Evolutionary conservation across 2,888 invertebrate species (phyloP).

Genomic region (Notocelia uddmanniana): DNA sequence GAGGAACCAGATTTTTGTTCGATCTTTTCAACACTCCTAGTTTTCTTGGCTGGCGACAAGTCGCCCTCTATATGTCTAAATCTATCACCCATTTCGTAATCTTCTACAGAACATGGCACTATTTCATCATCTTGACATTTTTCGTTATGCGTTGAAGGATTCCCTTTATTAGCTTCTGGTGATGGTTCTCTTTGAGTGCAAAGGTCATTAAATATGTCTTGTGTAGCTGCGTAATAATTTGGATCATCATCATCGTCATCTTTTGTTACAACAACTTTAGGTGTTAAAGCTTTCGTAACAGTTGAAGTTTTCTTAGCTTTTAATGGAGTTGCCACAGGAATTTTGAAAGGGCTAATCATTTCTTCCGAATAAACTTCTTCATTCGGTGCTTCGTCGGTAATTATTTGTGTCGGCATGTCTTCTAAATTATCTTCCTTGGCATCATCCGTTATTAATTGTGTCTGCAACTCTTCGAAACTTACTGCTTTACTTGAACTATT

Average conservation of each 20-base stretch:
- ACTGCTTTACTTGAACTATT: constrained; percentile 52
- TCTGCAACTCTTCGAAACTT: constrained; percentile 61
- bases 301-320: constrained; percentile 58
- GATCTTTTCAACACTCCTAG: constrained; percentile 51
- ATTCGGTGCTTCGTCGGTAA: constrained; percentile 52
- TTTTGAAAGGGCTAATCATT: constrained; percentile 69
- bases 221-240: constrained; percentile 72
- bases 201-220: constrained; percentile 72
- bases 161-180: constrained; percentile 44
- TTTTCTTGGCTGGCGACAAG: constrained; percentile 49
- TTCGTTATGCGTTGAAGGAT: constrained; percentile 13
- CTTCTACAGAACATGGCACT: constrained; percentile 59
- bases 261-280: constrained; percentile 18
- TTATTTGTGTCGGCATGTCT: constrained; percentile 65
- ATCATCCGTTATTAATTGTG: constrained; percentile 60
- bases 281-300: constrained; percentile 49
- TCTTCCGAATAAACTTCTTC: constrained; percentile 51
- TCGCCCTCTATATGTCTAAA: constrained; percentile 51
- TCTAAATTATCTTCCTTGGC: constrained; percentile 54
- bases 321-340: constrained; percentile 64
- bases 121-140: constrained; percentile 51
- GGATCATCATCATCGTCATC: constrained; percentile 52
- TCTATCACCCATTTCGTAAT: constrained; percentile 52
- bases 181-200: constrained; percentile 64
- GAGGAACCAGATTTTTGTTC: constrained; percentile 61